Base-by-base conservation (phyloP, 2,797 vertebrate genomes). In the Sebastes hubbsi region DNA sequence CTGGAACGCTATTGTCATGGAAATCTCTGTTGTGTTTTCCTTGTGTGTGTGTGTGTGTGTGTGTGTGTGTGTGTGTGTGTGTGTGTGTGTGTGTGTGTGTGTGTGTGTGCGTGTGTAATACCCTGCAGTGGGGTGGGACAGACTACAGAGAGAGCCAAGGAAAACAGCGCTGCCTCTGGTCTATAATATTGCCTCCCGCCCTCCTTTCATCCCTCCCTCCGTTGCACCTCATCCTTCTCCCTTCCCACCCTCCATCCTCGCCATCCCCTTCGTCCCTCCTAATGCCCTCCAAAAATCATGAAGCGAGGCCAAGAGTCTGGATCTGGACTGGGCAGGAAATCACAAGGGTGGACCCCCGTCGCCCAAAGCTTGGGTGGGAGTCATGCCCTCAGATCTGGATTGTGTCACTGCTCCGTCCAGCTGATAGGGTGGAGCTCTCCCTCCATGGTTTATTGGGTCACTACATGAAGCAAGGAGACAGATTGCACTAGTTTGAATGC, bases 1-100 rank as follows among this genome's bases (percentile, higher is more conserved):
- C 75, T 88, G 77, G 82, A 90, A 66, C 75, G 38, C 81, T 64
- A 91, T 91, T 94, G 90, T 92, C 89, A 91, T 93, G 91, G 90
- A 91, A 91, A 92, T 93, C 29, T 86, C 72, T 81, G 79, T 88
- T 87, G 84, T 90, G 81, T 86, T 90, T 74, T 34, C 6, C 65
- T 54, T 68, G 61, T 66, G 34, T n/a, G n/a, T 36, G 64, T 34
- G 25, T 13, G 25, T 14, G 36, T 52, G 34, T 56, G 59, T 60
- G 22, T 24, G 22, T 24, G 22, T 24, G 22, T 24, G 22, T 24
- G 22, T 24, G 22, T 24, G 22, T 22, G 22, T 22, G 77, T 55
- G 55, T 65, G 70, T 65, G 63, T 46, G 71, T 52, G 62, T 54
- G 52, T 62, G 34, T 58, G 75, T 60, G 69, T 62, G 61, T 46